phyloP scores from a whole-genome alignment of 1,140 invertebrate species.

The Nasonia longicornis region DNA sequence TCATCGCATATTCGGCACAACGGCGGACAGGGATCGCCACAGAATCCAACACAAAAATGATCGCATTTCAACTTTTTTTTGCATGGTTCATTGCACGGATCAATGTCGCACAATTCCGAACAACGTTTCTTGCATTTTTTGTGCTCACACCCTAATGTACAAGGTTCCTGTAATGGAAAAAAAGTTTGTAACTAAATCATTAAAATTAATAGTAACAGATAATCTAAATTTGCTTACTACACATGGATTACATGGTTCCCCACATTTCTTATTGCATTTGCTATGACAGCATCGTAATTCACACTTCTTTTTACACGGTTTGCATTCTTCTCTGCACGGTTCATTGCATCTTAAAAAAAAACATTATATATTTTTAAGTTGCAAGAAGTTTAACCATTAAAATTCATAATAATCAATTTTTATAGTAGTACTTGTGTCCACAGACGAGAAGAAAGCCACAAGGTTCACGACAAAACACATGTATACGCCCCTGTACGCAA shows the following conservation, averaged over 20 bases:
- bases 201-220: background rate
- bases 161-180: constrained; percentile 20
- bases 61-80: constrained; percentile 67
- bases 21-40: constrained; percentile 76
- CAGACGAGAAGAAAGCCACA: constrained; percentile 1
- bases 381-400: no score
- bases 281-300: constrained; percentile 72
- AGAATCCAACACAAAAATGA: constrained; percentile 76
- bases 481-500: constrained; percentile 6
- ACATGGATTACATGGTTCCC: constrained; percentile 73
- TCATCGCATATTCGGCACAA: constrained; percentile 66
- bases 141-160: constrained; percentile 68
- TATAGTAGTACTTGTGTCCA: constrained; percentile 13
- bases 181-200: background rate
- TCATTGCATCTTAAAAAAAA: background rate
- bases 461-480: background rate
- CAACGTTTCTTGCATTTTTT: constrained; percentile 71
- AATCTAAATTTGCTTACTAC: constrained; percentile 64
- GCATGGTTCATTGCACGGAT: constrained; percentile 71
- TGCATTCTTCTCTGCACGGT: constrained; percentile 5
- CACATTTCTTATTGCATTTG: constrained; percentile 72
- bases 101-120: constrained; percentile 68
- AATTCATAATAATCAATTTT: no score
- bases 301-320: constrained; percentile 73
- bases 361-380: no score